phyloP scores from a whole-genome alignment of 2,888 invertebrate species.

The Harpalus rufipes region DNA sequence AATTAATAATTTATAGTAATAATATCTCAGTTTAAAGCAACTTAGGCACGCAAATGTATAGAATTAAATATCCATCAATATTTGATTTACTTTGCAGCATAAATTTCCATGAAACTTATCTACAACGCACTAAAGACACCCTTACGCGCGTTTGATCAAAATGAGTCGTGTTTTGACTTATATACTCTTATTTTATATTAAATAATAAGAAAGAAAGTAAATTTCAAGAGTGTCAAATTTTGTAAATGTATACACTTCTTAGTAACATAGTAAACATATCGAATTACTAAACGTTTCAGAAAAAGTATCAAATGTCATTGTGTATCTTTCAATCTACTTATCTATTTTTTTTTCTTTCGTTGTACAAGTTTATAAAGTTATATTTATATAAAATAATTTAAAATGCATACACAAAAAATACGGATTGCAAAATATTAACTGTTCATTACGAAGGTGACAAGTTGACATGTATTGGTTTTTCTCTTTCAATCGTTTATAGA shows the following conservation, averaged over 20 bases:
- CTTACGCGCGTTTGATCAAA: no score
- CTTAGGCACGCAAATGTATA: neutral
- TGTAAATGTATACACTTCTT: neutral
- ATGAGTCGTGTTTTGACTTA: no score
- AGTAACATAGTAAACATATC: neutral
- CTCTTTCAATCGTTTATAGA: no score
- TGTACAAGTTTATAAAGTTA: no score
- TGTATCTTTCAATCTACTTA: neutral
- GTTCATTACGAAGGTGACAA: no score
- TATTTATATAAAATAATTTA: no score
- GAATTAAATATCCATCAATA: slow-evolving; percentile 16
- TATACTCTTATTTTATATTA: neutral
- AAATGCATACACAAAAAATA: no score
- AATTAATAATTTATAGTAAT: slow-evolving; percentile 23
- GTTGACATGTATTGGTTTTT: no score
- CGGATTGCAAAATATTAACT: no score
- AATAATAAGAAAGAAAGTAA: neutral
- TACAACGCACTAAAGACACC: no score
- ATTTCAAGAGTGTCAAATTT: neutral
- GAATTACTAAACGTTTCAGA: neutral
- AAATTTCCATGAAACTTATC: neutral
- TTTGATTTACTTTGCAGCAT: neutral
- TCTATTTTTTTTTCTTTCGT: no score
- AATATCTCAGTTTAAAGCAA: neutral
- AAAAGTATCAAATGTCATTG: neutral